Percentiles rank a stretch among this genome's conserved stretches.
phyloP scores from a whole-genome alignment of 2,113 vertebrate genomes.

The Nesogale talazaci region DNA sequence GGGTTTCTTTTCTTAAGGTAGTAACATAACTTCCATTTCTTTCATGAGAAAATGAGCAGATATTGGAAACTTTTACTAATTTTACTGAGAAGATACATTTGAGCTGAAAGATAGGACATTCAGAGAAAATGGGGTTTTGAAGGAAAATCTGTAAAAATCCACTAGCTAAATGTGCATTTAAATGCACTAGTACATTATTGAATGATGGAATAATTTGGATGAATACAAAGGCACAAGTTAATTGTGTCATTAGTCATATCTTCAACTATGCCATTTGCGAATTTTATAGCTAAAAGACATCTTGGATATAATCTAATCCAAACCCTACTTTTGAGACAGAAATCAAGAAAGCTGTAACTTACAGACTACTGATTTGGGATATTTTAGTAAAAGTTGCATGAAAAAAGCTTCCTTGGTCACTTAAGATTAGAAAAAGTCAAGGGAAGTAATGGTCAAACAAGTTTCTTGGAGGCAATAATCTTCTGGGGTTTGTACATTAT shows the following conservation, averaged over 20 bases:
- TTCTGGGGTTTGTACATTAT: constrained; percentile 33
- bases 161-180: neutral
- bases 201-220: constrained; percentile 6
- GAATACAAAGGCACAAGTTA: constrained; percentile 35
- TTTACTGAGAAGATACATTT: constrained; percentile 30
- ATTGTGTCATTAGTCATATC: constrained; percentile 3
- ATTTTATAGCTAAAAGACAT: neutral
- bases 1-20: constrained; percentile 43
- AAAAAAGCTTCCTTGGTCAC: neutral
- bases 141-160: constrained; percentile 37
- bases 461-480: constrained; percentile 24
- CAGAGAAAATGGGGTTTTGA: neutral
- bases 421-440: constrained; percentile 8
- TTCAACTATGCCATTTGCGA: neutral
- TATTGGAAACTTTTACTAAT: constrained; percentile 44
- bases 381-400: neutral
- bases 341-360: constrained; percentile 29
- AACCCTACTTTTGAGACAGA: neutral
- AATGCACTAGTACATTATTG: neutral
- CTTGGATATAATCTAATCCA: neutral
- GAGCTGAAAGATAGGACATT: neutral
- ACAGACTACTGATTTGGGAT: neutral
- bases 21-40: constrained; percentile 45
- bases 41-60: constrained; percentile 36
- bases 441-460: neutral